Percentiles rank a stretch among this genome's conserved stretches.
Evolutionary conservation across 2,113 vertebrate genomes (phyloP).

Genomic region (Bolborhynchus lineola): DNA sequence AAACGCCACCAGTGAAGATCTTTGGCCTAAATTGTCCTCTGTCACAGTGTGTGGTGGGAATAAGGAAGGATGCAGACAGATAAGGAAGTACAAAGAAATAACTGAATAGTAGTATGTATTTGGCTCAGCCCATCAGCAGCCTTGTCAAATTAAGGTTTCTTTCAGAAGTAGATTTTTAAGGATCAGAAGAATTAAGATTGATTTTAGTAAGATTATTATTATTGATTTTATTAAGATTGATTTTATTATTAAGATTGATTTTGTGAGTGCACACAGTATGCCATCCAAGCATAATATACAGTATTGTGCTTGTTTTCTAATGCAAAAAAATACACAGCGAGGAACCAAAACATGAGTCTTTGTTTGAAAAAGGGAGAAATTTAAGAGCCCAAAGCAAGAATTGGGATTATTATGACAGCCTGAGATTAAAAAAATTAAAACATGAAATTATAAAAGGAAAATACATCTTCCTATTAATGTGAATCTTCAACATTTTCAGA

Average conservation of each 20-base stretch:
- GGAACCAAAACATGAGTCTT: fast-evolving
- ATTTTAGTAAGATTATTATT: not conserved
- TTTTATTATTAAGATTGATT: not conserved
- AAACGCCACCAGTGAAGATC: not conserved
- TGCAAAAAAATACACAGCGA: not conserved
- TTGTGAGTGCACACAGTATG: not conserved
- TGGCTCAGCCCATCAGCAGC: not conserved
- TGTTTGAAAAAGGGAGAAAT: not conserved
- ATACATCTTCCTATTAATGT: not conserved
- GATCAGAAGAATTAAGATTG: not conserved
- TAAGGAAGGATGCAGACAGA: not conserved
- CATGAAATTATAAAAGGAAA: not conserved
- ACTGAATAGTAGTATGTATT: not conserved
- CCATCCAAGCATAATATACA: not conserved
- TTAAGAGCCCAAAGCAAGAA: not conserved
- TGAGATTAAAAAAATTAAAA: not conserved
- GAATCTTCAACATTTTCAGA: fast-evolving
- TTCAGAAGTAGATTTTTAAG: not conserved
- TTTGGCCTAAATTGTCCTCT: fast-evolving
- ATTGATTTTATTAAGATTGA: not conserved
- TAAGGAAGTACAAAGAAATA: not conserved
- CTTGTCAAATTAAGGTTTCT: not conserved
- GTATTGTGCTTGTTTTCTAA: not conserved
- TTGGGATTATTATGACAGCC: not conserved
- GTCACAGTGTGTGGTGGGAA: not conserved